phyloP scores from a whole-genome alignment of 2,113 vertebrate species.

The Turnix velox region DNA sequence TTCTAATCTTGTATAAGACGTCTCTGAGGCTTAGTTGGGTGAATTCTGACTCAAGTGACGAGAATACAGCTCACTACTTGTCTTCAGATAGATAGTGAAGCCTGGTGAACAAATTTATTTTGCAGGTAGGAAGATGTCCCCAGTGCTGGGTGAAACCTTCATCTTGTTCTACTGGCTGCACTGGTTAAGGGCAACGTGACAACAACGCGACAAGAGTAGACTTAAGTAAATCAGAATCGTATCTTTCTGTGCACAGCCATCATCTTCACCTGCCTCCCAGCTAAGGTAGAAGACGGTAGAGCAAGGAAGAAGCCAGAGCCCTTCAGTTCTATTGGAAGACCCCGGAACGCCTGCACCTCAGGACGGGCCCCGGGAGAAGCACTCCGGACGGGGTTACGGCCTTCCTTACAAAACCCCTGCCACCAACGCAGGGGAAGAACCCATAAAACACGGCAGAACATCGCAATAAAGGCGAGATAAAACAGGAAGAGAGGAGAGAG shows the following conservation, averaged over 20 bases:
- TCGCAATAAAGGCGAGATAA: fast-evolving
- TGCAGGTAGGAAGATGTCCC: background rate
- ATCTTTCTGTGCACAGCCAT: fast-evolving
- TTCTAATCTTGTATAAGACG: background rate
- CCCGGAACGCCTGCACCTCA: fast-evolving
- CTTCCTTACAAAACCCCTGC: background rate
- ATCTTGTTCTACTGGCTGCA: background rate
- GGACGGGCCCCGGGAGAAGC: no score
- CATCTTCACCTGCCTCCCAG: fast-evolving
- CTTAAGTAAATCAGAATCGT: fast-evolving
- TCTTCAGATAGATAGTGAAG: background rate
- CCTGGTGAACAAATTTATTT: fast-evolving
- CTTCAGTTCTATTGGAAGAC: fast-evolving
- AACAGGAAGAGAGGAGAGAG: background rate
- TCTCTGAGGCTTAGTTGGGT: background rate
- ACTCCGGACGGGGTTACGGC: fast-evolving
- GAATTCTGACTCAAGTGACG: background rate
- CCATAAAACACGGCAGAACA: fast-evolving
- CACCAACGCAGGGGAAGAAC: fast-evolving
- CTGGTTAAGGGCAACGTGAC: no score
- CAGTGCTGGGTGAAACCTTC: background rate
- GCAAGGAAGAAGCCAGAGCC: no score
- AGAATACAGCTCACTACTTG: background rate
- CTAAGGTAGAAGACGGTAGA: background rate
- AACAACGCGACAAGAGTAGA: fast-evolving